Conservation (phyloP, 2,888 invertebrate genomes). For the Disparrhopalites patrizii region DNA sequence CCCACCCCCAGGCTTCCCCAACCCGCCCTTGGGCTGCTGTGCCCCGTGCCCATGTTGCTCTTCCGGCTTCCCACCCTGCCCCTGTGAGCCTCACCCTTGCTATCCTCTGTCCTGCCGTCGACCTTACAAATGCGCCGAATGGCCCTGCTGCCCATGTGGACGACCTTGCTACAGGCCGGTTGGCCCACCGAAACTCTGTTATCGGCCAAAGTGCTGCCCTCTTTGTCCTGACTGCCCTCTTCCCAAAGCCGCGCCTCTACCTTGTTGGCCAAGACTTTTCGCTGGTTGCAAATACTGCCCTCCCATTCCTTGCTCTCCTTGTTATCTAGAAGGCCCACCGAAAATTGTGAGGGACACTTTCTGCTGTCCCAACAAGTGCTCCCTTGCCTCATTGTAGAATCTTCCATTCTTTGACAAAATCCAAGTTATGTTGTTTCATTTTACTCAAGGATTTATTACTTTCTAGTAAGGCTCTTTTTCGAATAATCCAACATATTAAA, state of each 20-base stretch:
- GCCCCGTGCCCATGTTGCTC: not conserved
- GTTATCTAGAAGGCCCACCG: not conserved
- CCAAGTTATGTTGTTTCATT: too few species aligned
- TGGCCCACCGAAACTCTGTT: constrained; percentile 11
- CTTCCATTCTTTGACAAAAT: too few species aligned
- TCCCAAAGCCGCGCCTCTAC: not conserved
- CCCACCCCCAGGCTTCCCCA: constrained; percentile 8
- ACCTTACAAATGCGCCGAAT: constrained; percentile 12
- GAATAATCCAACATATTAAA: too few species aligned
- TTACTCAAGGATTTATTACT: too few species aligned
- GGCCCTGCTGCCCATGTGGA: constrained; percentile 16
- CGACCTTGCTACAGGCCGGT: constrained; percentile 10
- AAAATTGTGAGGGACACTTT: not conserved
- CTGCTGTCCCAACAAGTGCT: not conserved
- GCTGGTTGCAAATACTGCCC: not conserved
- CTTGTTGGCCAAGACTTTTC: constrained; percentile 8
- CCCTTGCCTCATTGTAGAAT: too few species aligned
- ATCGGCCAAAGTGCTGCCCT: not conserved
- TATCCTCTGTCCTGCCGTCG: not conserved
- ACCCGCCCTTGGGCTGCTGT: not conserved
- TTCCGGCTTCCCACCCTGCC: not conserved
- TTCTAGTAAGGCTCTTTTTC: too few species aligned
- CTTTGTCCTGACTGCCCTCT: constrained; percentile 10
- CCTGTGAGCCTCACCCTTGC: constrained; percentile 9
- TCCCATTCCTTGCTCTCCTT: not conserved